phyloP scores from a whole-genome alignment of 2,888 invertebrate genomes.

The Diabrotica balteata region DNA sequence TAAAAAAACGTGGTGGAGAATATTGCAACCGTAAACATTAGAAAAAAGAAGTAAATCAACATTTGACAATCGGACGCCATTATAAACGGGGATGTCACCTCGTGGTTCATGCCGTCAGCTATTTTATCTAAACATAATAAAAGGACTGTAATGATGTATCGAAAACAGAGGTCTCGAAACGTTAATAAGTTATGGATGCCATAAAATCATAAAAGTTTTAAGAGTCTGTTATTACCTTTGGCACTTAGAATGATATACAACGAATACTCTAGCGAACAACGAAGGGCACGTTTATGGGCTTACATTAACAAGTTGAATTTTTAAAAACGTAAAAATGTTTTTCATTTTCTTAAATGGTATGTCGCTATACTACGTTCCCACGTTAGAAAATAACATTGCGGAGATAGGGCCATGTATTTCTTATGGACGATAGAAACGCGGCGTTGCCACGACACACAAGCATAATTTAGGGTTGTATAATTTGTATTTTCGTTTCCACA shows the following conservation, averaged over 20 bases:
- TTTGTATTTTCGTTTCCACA: no score
- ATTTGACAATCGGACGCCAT: slow-evolving; percentile 55
- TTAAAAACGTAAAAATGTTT: no score
- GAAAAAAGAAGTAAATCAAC: slow-evolving; percentile 53
- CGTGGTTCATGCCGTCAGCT: slow-evolving; percentile 50
- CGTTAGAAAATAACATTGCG: no score
- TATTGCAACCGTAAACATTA: slow-evolving; percentile 28
- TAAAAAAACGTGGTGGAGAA: slow-evolving; percentile 8
- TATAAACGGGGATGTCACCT: slow-evolving; percentile 54
- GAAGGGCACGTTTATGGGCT: no score
- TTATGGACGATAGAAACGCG: no score
- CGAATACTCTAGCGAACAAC: background rate
- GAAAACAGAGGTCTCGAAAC: slow-evolving; percentile 38
- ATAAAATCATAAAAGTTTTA: slow-evolving; percentile 1
- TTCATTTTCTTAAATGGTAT: no score
- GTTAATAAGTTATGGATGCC: slow-evolving; percentile 4
- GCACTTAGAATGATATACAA: background rate
- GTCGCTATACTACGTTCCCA: no score
- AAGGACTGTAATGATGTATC: slow-evolving; percentile 43
- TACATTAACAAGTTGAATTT: no score
- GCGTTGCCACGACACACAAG: no score
- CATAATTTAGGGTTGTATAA: no score
- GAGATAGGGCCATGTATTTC: no score
- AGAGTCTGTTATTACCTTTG: background rate
- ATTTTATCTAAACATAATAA: slow-evolving; percentile 46